phyloP scores from a whole-genome alignment of 1,140 invertebrate genomes.

The Drosophila setifemur region DNA sequence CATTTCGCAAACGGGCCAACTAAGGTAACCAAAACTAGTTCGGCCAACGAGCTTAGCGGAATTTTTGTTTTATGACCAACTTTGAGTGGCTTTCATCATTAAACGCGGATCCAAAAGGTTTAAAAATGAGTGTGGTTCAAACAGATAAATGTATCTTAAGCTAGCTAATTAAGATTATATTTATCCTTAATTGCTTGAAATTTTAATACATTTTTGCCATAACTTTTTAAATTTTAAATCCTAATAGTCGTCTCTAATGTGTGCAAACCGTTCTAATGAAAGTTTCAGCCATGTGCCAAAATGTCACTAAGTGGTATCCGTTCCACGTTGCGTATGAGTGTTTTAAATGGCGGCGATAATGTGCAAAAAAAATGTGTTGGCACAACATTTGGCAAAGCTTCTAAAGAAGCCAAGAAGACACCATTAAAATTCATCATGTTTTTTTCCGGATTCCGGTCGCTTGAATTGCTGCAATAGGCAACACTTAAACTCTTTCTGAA shows the following conservation, averaged over 20 bases:
- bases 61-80: slow-evolving; percentile 64
- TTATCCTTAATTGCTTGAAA: slow-evolving; percentile 16
- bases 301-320: not conserved
- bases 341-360: not conserved
- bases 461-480: not conserved
- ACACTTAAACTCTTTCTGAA: not conserved
- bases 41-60: slow-evolving; percentile 42
- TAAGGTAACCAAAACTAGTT: slow-evolving; percentile 27
- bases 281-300: slow-evolving; percentile 2
- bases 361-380: not conserved
- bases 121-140: not conserved
- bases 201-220: not conserved
- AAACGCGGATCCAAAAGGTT: slow-evolving; percentile 8
- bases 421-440: too few species aligned
- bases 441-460: too few species aligned
- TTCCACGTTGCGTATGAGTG: slow-evolving; percentile 18
- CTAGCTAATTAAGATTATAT: slow-evolving; percentile 12
- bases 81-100: slow-evolving; percentile 62
- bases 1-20: slow-evolving; percentile 13
- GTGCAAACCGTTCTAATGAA: not conserved
- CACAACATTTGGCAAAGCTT: too few species aligned
- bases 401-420: too few species aligned
- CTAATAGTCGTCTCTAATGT: too few species aligned
- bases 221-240: not conserved
- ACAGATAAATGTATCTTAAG: not conserved